A percentile compares a stretch with the other conserved stretches of the same genome.
These are phyloP conservation scores for Eremophila alpestris DNA, from an alignment of 2,797 vertebrate species.

Conservation along the genomic window DNA sequence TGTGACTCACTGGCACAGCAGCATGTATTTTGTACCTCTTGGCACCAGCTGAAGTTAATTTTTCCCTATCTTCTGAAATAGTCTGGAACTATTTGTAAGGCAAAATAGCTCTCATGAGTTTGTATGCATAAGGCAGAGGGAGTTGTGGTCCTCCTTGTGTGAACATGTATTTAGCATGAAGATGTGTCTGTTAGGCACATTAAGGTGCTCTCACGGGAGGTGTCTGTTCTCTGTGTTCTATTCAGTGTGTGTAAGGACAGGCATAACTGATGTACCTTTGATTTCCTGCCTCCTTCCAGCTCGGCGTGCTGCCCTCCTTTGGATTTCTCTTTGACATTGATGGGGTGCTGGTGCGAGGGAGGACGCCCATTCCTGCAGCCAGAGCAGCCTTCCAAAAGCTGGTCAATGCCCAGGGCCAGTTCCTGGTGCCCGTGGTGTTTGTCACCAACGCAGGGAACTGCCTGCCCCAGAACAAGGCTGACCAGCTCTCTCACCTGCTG, in stretches of 20 bases:
- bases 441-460: constrained; percentile 91
- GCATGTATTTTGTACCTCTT: neutral
- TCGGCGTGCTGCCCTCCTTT: constrained; percentile 74
- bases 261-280: neutral
- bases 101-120: neutral
- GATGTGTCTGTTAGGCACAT: fast-evolving
- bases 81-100: neutral
- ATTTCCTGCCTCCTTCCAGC: constrained; percentile 39
- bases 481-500: constrained; percentile 85
- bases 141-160: neutral
- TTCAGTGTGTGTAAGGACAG: neutral
- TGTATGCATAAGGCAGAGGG: neutral
- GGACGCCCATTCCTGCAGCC: constrained; percentile 83
- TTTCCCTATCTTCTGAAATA: neutral
- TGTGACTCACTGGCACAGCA: neutral
- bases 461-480: constrained; percentile 84
- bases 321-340: constrained; percentile 90
- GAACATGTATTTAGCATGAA: neutral
- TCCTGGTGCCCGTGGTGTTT: constrained; percentile 87
- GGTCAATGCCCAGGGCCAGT: constrained; percentile 79
- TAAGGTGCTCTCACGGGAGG: neutral
- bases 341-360: constrained; percentile 87
- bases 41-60: neutral
- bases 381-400: constrained; percentile 85
- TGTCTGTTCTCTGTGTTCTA: neutral